phyloP scores from a whole-genome alignment of 2,113 vertebrate species.

The Sitta europaea region DNA sequence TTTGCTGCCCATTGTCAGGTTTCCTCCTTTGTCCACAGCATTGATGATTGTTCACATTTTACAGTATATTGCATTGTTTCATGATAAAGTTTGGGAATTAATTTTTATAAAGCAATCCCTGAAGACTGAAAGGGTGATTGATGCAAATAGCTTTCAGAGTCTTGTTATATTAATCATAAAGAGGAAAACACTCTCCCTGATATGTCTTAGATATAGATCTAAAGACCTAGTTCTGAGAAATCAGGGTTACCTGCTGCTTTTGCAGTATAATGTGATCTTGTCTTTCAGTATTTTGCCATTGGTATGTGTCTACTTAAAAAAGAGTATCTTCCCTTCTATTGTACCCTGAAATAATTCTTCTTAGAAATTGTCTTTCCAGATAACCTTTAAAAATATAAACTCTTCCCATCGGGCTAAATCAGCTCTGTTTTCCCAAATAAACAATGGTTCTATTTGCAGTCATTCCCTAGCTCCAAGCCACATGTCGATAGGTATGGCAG shows the following conservation, averaged over 20 bases:
- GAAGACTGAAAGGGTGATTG: neutral
- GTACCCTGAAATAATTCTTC: neutral
- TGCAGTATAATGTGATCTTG: neutral
- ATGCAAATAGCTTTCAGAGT: neutral
- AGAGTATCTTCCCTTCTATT: fast-evolving
- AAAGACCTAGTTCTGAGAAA: neutral
- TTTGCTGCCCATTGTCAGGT: neutral
- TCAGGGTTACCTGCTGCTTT: neutral
- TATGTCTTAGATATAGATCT: neutral
- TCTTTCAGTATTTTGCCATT: neutral
- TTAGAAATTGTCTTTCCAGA: neutral
- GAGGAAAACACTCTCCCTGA: neutral
- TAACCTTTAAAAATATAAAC: neutral
- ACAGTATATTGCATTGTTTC: neutral
- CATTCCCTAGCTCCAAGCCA: neutral
- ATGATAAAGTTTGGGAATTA: neutral
- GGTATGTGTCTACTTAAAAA: fast-evolving
- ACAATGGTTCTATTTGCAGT: neutral
- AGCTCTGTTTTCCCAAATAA: neutral
- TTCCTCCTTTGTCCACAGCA: neutral
- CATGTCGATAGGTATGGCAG: neutral
- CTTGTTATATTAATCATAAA: neutral
- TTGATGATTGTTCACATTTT: neutral
- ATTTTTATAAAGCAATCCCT: neutral
- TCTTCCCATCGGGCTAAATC: neutral